Evolutionary conservation across 1,140 invertebrate species (phyloP), one percentile per base, ranked within the genome.

Genomic region (Hesperophylax magnus): DNA sequence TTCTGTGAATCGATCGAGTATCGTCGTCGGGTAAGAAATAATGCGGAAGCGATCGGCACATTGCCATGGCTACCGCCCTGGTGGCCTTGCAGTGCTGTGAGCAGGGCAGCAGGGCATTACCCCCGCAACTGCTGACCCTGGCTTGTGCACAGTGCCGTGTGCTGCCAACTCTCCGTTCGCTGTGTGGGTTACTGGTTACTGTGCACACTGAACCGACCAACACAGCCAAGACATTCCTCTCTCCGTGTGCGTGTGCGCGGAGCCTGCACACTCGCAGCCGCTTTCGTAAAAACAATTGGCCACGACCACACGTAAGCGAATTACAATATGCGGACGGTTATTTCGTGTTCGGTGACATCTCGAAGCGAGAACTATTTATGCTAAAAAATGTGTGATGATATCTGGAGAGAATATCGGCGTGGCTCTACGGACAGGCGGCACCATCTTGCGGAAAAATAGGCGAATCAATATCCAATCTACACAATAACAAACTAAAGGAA

Each of bases 31-130:
- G 63, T 24, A 60, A 52, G 18, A 63, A 63, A 77, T 47, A 81
- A 84, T 17, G 80, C 82, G 82, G 82, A 84, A 84, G 82, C 82
- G 80, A 65, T 9, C 54, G 78, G 61, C 53, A 77, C 69, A 76
- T 60, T 71, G 74, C 80, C 60, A 63, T 69, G 82, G 60, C 82
- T 84, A 81, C 82, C 61, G 78, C 82, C 82, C 82, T 84, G 82
- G 82, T 84, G 82, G 82, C 82, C 82, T 84, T 84, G 80, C 82
- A 84, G 60, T 78, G 78, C 78, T 81, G 78, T 80, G 82, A 77
- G 82, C 82, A 60, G 82, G 82, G 82, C 82, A 77, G 82, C 82
- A 65, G 82, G 82, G 82, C 82, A 84, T 81, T 84, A 84, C 77
- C 80, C 82, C 67, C 82, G 82, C 60, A 80, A 63, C 72, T 75